Conservation (phyloP, 2,888 invertebrate genomes). For the Meghimatium bilineatum region DNA sequence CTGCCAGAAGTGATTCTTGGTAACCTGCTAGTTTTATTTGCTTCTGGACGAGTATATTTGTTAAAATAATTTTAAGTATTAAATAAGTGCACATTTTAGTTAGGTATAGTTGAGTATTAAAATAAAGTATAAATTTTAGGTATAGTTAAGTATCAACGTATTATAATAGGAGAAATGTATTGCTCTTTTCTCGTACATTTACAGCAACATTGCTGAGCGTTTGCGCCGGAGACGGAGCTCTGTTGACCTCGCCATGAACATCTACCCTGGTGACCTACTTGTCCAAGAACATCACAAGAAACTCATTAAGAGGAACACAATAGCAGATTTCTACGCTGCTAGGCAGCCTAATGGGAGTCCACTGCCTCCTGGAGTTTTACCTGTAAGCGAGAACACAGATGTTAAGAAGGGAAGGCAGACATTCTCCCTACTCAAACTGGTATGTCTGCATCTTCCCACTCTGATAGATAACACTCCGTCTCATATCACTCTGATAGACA, state of each 20-base stretch:
- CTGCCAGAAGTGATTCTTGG: no score
- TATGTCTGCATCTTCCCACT: no score
- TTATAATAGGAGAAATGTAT: no score
- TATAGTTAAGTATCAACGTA: no score
- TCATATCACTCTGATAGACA: no score
- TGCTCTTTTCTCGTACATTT: constrained; percentile 17
- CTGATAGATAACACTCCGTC: no score
- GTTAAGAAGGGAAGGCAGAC: constrained; percentile 69
- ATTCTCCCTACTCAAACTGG: constrained; percentile 71
- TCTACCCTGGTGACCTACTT: constrained; percentile 75
- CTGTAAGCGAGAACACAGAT: constrained; percentile 52
- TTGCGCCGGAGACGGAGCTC: constrained; percentile 72
- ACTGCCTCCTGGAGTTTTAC: constrained; percentile 33
- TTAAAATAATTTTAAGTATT: no score
- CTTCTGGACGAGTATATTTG: no score
- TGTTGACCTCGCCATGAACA: constrained; percentile 72
- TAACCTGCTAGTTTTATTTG: no score
- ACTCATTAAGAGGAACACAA: constrained; percentile 75
- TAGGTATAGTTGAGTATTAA: no score
- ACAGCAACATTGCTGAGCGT: constrained; percentile 65
- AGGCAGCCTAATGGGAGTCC: constrained; percentile 55
- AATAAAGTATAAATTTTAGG: no score
- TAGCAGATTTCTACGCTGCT: constrained; percentile 74
- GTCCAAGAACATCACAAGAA: constrained; percentile 72
- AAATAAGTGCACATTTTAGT: no score